Base-by-base conservation (phyloP, 2,797 vertebrate species). In the Centropyge bicolor region DNA sequence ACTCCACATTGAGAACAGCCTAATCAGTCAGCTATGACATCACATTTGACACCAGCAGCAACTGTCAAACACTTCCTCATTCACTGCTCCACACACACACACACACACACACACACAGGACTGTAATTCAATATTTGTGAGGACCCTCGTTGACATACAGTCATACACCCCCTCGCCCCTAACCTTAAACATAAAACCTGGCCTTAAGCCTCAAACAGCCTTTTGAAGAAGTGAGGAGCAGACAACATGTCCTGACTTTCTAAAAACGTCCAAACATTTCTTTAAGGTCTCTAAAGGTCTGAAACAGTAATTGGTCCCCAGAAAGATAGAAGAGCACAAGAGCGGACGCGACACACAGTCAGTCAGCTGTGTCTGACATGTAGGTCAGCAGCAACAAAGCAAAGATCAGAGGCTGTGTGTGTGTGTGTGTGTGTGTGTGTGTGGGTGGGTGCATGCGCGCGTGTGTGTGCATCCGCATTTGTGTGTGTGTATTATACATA, bases 341-440 rank as follows among this genome's bases (percentile, higher is more conserved):
- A 55, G 20, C 40, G 48, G 48, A 62, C 45, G 64, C 31, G 27
- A 52, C 62, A 68, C 31, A 12, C 48, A 74, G 54, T 62, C 52
- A 4, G 9, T 81, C 78, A 79, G 69, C 76, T 80, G 74, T 27
- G 52, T 59, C 55, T 76, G 66, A 80, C 83, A 87, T 83, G 77
- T 81, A 83, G 74, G 83, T 79, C 77, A 78, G 59, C 64, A 51
- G 56, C 76, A 51, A 41, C 62, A 55, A 45, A 59, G 73, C 70
- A 74, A 41, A 75, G 71, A 78, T 85, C 78, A 77, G 55, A 52
- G 56, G 35, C 40, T 22, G 12, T 17, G n/a, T 41, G 52, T 31
- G n/a, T 66, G 70, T 60, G 59, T 22, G 43, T 41, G 62, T 51
- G 59, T 59, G 68, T 35, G 59, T n/a, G 13, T 14, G n/a, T 40